Percentiles rank a stretch among this genome's conserved stretches.
Evolutionary conservation across 2,113 vertebrate genomes (phyloP).

Genomic region (Oreochromis aureus): DNA sequence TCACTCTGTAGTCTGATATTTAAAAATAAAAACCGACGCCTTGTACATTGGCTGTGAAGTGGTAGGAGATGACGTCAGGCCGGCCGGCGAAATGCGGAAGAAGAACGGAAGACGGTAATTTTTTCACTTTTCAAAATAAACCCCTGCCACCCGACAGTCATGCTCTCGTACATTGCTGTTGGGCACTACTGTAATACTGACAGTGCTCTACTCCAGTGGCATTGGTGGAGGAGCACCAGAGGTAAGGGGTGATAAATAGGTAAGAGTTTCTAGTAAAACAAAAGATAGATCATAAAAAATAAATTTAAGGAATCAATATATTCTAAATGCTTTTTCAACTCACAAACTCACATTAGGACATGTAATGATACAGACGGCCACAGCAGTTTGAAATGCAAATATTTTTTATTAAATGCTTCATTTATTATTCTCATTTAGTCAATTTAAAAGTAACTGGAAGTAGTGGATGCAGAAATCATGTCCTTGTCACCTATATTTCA

Average conservation of each 20-base stretch:
- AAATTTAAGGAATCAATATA: not conserved
- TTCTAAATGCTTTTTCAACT: not conserved
- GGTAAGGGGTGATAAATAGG: not conserved
- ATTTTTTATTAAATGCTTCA: not conserved
- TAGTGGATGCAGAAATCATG: not conserved
- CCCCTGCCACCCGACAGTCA: not conserved
- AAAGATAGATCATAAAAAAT: not conserved
- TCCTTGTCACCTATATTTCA: not conserved
- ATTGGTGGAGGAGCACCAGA: not conserved
- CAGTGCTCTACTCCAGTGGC: not conserved
- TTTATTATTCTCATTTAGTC: not conserved
- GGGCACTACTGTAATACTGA: not conserved
- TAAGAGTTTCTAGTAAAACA: not conserved
- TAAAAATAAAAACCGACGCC: not conserved
- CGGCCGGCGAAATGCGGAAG: not conserved
- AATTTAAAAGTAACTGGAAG: not conserved
- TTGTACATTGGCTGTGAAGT: not conserved
- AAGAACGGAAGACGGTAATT: not conserved
- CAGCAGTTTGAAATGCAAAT: not conserved
- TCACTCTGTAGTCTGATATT: not conserved
- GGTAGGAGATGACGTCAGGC: not conserved
- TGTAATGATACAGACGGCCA: not conserved
- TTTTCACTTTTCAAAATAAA: slow-evolving; percentile 13
- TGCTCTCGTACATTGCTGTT: not conserved
- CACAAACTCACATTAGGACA: not conserved